Evolutionary conservation across 92 coral and sea anemone genomes (phyloP).

Genomic region (Epizoanthus illoricatus): DNA sequence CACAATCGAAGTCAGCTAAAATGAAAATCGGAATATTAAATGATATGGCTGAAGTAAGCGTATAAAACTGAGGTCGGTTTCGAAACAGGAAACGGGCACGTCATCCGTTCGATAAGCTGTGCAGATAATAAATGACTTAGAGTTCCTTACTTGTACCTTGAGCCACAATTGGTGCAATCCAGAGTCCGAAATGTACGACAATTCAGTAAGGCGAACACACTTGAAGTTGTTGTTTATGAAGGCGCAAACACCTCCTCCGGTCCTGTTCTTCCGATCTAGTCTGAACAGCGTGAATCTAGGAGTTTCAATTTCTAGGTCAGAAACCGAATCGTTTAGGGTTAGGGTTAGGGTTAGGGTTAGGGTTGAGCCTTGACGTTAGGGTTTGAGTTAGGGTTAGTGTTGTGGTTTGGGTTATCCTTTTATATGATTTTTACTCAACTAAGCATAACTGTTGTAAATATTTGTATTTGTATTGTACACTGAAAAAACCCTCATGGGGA

Average conservation of each 20-base stretch:
- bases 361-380: too few relatives aligned
- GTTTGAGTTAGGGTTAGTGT: too few relatives aligned
- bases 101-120: constrained; percentile 44
- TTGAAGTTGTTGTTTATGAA: constrained; percentile 22
- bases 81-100: constrained; percentile 27
- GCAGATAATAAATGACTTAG: constrained; percentile 39
- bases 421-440: too few relatives aligned
- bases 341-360: too few relatives aligned
- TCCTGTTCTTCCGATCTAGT: constrained; percentile 15
- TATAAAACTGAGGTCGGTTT: constrained; percentile 16
- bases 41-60: constrained; percentile 6
- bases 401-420: too few relatives aligned
- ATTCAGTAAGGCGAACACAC: constrained; percentile 19
- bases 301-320: constrained; percentile 30
- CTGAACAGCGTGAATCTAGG: constrained; percentile 27
- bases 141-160: constrained; percentile 37
- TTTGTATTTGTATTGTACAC: too few relatives aligned
- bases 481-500: too few relatives aligned
- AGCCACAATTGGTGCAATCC: constrained; percentile 44
- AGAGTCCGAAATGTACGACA: constrained; percentile 22
- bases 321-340: constrained; percentile 27
- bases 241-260: constrained; percentile 37
- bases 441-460: too few relatives aligned
- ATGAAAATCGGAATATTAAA: neutral
- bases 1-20: constrained; percentile 36